Conservation (phyloP, 1,140 invertebrate genomes). For the Trichogramma pretiosum region DNA sequence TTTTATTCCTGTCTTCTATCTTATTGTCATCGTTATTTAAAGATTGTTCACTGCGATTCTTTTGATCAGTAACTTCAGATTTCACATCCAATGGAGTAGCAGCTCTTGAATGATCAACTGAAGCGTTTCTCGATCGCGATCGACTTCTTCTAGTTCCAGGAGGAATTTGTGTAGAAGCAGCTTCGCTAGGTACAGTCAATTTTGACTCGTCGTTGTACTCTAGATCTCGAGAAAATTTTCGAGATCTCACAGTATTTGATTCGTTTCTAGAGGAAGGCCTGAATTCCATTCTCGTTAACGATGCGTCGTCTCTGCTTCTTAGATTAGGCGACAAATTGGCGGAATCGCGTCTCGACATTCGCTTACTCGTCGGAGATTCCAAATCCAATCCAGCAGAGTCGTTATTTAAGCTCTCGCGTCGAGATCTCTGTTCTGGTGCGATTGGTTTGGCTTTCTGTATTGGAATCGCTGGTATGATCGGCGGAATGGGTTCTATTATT, state of each 20-base stretch:
- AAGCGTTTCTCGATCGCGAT: constrained; percentile 28
- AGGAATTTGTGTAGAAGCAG: constrained; percentile 5
- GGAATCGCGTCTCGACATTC: no score
- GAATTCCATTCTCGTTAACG: constrained; percentile 9
- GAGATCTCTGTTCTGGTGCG: neutral
- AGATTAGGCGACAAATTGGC: no score
- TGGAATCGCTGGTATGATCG: neutral
- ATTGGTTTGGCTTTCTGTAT: constrained; percentile 12
- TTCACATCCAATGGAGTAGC: constrained; percentile 22
- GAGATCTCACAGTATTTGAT: constrained; percentile 25
- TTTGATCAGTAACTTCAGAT: constrained; percentile 28
- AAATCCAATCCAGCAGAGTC: no score
- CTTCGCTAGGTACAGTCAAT: constrained; percentile 4
- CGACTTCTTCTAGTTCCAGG: constrained; percentile 17
- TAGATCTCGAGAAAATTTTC: constrained; percentile 26
- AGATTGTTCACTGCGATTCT: constrained; percentile 15
- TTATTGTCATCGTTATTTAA: neutral
- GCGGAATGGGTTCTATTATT: constrained; percentile 11
- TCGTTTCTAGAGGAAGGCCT: constrained; percentile 24
- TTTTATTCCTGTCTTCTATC: constrained; percentile 48
- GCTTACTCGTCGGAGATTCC: no score
- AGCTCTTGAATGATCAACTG: constrained; percentile 27
- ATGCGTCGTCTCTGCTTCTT: no score
- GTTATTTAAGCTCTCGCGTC: neutral
- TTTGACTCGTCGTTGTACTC: constrained; percentile 21